Evolutionary conservation across 2,888 invertebrate genomes (phyloP).

Genomic region (Erynnis tages): DNA sequence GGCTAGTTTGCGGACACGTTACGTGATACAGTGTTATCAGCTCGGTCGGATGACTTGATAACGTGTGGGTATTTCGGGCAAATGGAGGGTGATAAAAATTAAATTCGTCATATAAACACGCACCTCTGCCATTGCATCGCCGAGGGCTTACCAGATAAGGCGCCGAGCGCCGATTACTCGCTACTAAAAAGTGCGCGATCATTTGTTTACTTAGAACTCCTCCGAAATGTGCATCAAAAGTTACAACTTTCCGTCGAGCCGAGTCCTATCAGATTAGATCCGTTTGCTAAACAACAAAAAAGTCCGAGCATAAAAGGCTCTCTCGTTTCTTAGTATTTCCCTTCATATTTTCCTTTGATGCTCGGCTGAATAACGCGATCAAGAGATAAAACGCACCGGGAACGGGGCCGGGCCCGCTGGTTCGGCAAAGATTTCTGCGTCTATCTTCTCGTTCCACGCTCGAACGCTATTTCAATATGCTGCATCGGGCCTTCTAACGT

Average conservation of each 20-base stretch:
- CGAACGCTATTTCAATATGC: constrained; percentile 51
- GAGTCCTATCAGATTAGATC: constrained; percentile 39
- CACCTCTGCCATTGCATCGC: constrained; percentile 48
- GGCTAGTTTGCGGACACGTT: constrained; percentile 52
- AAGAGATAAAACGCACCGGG: constrained; percentile 71
- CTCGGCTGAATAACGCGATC: constrained; percentile 76
- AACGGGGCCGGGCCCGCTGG: constrained; percentile 52
- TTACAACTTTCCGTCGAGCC: constrained; percentile 11
- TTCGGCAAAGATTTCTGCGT: constrained; percentile 55
- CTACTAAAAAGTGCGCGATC: constrained; percentile 24
- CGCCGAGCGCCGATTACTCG: constrained; percentile 28
- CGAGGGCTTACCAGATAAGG: constrained; percentile 46
- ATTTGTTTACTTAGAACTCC: constrained; percentile 8
- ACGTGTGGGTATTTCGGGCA: constrained; percentile 58
- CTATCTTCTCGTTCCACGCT: constrained; percentile 37
- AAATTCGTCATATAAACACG: constrained; percentile 58
- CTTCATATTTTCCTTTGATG: constrained; percentile 71
- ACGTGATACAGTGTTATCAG: constrained; percentile 63
- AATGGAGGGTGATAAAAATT: constrained; percentile 66
- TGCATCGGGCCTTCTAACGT: constrained; percentile 39
- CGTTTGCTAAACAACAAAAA: constrained; percentile 54
- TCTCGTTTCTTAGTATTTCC: constrained; percentile 66
- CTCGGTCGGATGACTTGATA: constrained; percentile 61
- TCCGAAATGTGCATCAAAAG: constrained; percentile 4
- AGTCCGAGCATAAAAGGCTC: constrained; percentile 50